Evolutionary conservation across 1,140 invertebrate genomes (phyloP).

Genomic region (Diorhabda sublineata): DNA sequence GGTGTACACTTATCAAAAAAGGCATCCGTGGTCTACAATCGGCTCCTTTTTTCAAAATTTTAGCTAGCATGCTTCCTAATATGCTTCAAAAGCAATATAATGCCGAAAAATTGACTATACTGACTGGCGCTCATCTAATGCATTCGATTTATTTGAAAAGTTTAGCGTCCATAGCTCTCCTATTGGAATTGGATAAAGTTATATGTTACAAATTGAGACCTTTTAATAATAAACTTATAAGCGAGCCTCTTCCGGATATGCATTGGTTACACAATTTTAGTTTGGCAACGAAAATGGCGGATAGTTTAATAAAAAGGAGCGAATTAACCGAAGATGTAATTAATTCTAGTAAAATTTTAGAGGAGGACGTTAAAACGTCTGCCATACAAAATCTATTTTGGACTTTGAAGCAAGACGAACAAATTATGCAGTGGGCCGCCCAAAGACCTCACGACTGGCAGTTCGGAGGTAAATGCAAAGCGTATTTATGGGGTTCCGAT

Average conservation of each 20-base stretch:
- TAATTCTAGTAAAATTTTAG: slow-evolving; percentile 24
- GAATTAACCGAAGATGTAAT: slow-evolving; percentile 51
- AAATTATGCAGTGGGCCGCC: slow-evolving; percentile 62
- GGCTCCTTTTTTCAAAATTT: slow-evolving; percentile 55
- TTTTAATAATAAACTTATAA: slow-evolving; percentile 44
- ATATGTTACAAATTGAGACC: slow-evolving; percentile 52
- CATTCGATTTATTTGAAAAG: slow-evolving; percentile 61
- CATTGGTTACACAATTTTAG: slow-evolving; percentile 59
- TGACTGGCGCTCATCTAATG: slow-evolving; percentile 57
- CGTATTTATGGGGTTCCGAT: slow-evolving; percentile 63
- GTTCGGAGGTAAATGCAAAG: slow-evolving; percentile 49
- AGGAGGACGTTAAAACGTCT: slow-evolving; percentile 41
- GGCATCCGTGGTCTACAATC: slow-evolving; percentile 54
- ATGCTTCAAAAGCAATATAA: slow-evolving; percentile 55
- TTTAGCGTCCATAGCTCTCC: slow-evolving; percentile 54
- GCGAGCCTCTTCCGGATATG: slow-evolving; percentile 51
- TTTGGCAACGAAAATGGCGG: slow-evolving; percentile 53
- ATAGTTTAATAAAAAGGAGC: slow-evolving; percentile 52
- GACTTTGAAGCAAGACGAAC: slow-evolving; percentile 57
- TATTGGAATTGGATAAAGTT: slow-evolving; percentile 54
- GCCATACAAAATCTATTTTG: slow-evolving; percentile 52
- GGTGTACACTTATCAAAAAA: slow-evolving; percentile 51
- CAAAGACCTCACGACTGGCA: slow-evolving; percentile 65
- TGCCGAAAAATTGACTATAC: slow-evolving; percentile 56
- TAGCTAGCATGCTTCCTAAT: slow-evolving; percentile 53